These are phyloP conservation scores for Andrena minutula DNA, from an alignment of 2,888 invertebrate species.

Conservation along the genomic window DNA sequence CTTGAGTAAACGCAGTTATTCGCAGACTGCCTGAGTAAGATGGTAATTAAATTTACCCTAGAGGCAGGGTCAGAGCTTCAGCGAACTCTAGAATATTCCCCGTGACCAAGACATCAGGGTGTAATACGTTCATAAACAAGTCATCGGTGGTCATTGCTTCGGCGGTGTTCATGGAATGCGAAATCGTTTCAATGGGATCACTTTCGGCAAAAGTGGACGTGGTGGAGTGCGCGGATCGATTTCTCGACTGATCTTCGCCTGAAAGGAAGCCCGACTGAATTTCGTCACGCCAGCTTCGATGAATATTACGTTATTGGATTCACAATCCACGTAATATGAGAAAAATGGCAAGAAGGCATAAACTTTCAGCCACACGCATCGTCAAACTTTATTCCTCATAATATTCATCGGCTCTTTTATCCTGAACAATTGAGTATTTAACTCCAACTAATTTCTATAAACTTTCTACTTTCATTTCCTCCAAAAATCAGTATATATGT, in stretches of 20 bases:
- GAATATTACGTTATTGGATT: constrained; percentile 25
- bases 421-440: too few relatives aligned
- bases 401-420: too few relatives aligned
- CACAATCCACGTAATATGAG: not conserved
- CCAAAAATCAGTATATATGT: too few relatives aligned
- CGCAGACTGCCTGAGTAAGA: not conserved
- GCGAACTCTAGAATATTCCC: constrained; percentile 43
- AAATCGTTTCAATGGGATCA: constrained; percentile 37
- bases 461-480: too few relatives aligned
- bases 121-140: constrained; percentile 38
- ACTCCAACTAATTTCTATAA: too few relatives aligned
- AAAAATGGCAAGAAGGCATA: not conserved
- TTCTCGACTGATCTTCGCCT: constrained; percentile 50
- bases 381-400: too few relatives aligned
- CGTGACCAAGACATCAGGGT: constrained; percentile 14
- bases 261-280: constrained; percentile 47
- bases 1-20: not conserved
- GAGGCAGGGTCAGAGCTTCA: constrained; percentile 48
- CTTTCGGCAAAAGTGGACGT: constrained; percentile 17
- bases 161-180: constrained; percentile 59
- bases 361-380: not conserved
- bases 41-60: constrained; percentile 53
- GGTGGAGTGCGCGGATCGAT: constrained; percentile 8
- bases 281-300: constrained; percentile 33
- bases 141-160: constrained; percentile 44